Conservation (phyloP, 2,888 invertebrate species). For the Gymnocheta viridis region DNA sequence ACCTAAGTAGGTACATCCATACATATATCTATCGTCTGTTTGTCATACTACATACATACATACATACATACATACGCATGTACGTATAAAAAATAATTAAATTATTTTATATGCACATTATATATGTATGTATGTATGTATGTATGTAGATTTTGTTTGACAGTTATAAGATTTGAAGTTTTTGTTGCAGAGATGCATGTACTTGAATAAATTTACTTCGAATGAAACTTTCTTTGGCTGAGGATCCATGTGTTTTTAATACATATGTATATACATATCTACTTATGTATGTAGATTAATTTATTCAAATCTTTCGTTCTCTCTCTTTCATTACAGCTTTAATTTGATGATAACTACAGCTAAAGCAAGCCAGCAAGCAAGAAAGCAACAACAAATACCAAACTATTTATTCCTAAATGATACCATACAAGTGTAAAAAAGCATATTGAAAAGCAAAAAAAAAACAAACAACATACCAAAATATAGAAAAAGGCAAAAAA, state of each 20-base stretch:
- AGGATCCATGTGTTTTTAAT: slow-evolving; percentile 53
- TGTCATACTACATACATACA: background rate
- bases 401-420: slow-evolving; percentile 70
- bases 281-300: background rate
- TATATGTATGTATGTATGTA: too few relatives aligned
- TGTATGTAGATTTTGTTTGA: too few relatives aligned
- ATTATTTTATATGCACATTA: background rate
- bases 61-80: background rate
- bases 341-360: slow-evolving; percentile 61
- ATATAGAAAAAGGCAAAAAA: slow-evolving; percentile 36
- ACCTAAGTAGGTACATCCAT: background rate
- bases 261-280: slow-evolving; percentile 30
- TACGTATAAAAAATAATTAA: background rate
- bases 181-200: too few relatives aligned
- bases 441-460: slow-evolving; percentile 62
- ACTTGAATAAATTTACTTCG: background rate
- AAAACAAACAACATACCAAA: slow-evolving; percentile 64
- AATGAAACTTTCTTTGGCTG: background rate
- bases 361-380: slow-evolving; percentile 54
- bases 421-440: slow-evolving; percentile 69
- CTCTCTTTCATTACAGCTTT: slow-evolving; percentile 63
- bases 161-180: too few relatives aligned
- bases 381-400: slow-evolving; percentile 68
- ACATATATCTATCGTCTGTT: too few relatives aligned
- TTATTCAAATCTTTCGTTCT: slow-evolving; percentile 33